Conservation (phyloP, 2,797 vertebrate species). For the Acomys russatus region DNA sequence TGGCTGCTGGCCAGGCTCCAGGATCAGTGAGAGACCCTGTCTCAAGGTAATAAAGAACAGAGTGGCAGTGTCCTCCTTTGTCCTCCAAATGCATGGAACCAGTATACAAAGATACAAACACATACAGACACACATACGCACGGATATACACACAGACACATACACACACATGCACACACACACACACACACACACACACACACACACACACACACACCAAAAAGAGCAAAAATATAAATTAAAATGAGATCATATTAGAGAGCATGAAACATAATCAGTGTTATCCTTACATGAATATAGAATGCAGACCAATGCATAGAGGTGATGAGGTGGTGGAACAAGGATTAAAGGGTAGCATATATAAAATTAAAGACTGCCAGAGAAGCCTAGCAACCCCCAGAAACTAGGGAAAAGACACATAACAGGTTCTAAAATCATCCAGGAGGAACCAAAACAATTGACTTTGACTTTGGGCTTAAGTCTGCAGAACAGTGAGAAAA, state of each 20-base stretch:
- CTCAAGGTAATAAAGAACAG: background rate
- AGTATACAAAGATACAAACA: background rate
- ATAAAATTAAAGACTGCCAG: background rate
- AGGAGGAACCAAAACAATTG: background rate
- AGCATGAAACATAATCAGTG: background rate
- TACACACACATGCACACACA: background rate
- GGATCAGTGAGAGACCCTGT: background rate
- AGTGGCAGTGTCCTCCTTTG: background rate
- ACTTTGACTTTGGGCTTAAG: conserved; percentile 2
- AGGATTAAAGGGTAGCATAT: background rate
- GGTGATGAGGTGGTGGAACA: background rate
- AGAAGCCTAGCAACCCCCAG: background rate
- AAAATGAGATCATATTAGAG: background rate
- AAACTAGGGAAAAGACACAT: background rate
- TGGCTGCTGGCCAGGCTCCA: background rate
- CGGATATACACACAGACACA: background rate
- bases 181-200: background rate
- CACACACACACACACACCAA: background rate
- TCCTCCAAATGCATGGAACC: background rate
- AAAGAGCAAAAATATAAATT: background rate
- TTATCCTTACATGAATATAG: background rate
- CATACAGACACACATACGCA: background rate
- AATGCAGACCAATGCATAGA: background rate
- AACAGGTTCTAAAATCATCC: background rate
- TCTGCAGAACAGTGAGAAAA: background rate